Evolutionary conservation across 2,888 invertebrate species (phyloP), one percentile per base, ranked within the genome.

Genomic region (Agrochola macilenta): DNA sequence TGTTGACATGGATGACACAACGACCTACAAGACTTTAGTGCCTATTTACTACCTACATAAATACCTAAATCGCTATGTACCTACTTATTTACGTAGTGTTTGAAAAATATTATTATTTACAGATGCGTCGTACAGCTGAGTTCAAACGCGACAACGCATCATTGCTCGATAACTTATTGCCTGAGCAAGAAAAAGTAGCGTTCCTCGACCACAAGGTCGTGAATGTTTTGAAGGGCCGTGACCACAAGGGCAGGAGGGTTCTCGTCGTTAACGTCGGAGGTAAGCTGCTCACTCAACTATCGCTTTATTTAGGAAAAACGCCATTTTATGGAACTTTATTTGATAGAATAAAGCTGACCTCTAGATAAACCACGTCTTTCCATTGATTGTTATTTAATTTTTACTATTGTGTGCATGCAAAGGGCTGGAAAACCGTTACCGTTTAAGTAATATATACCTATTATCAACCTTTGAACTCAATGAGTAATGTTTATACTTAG

Each of bases 51-150:
- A 49, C 20, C 26, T 46, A 66, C 12, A 20, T 26, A 70, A n/a
- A n/a, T 35, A 35, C 12, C 46, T 39, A n/a, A 43, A 57, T 26
- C 11, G 4, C 43, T 39, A 57, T 46, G 43, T 46, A 61, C 2
- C 7, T 69, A n/a, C 17, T 14, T 63, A 23, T 57, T 9, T 52
- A 78, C 49, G 0, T 46, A 26, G 26, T 54, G 23, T 35, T 46
- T 61, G 26, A 35, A 23, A n/a, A 68, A 14, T 60, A 12, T 75
- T 69, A 74, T 85, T 82, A 81, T 84, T 90, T 93, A 52, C 93
- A 98, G 98, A 98, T 99, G 98, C 98, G 98, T 91, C 97, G 98
- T 79, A 97, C 97, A 71, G 98, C 98, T 4, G 97, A 97, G 81
- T 98, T 98, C 93, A 98, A 97, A 91, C 97, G 97, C 68, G 98